Percentiles rank a stretch among this genome's conserved stretches.
Evolutionary conservation across 2,888 invertebrate genomes (phyloP).

Genomic region (Rhimphoctona megacephalus): DNA sequence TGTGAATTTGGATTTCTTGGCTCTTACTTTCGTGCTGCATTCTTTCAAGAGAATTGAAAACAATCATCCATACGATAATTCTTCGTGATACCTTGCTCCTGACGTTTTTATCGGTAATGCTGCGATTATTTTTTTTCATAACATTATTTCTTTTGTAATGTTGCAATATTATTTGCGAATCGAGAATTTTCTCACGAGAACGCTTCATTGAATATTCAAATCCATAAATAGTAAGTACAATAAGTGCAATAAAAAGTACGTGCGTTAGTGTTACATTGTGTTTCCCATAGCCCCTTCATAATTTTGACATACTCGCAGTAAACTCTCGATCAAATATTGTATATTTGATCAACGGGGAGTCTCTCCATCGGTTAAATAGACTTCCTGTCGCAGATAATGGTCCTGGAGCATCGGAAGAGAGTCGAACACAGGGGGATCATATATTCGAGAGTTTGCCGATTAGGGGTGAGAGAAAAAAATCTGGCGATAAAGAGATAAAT

Average conservation of each 20-base stretch:
- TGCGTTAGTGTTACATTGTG: slow-evolving; percentile 7
- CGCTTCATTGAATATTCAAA: slow-evolving; percentile 45
- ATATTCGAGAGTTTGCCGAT: slow-evolving; percentile 30
- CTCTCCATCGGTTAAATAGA: slow-evolving; percentile 48
- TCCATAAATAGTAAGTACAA: slow-evolving; percentile 29
- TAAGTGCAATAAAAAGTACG: slow-evolving; percentile 23
- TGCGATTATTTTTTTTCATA: background rate
- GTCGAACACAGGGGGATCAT: slow-evolving; percentile 26
- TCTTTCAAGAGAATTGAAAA: background rate
- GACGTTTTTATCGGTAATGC: background rate
- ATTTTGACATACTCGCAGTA: slow-evolving; percentile 11
- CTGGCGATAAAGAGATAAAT: slow-evolving; percentile 40
- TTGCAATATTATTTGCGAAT: slow-evolving; percentile 42
- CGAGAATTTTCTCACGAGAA: slow-evolving; percentile 55
- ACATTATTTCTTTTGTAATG: slow-evolving; percentile 9
- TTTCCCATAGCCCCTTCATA: slow-evolving; percentile 30
- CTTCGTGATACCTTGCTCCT: background rate
- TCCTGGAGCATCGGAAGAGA: slow-evolving; percentile 4
- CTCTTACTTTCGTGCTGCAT: background rate
- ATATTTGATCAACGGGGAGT: slow-evolving; percentile 31
- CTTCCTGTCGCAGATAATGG: slow-evolving; percentile 45
- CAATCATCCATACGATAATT: background rate
- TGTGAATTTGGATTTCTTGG: background rate
- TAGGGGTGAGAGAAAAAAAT: slow-evolving; percentile 44
- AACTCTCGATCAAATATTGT: slow-evolving; percentile 47